phyloP scores from a whole-genome alignment of 1,140 invertebrate species.

The Ridgeia piscesae region DNA sequence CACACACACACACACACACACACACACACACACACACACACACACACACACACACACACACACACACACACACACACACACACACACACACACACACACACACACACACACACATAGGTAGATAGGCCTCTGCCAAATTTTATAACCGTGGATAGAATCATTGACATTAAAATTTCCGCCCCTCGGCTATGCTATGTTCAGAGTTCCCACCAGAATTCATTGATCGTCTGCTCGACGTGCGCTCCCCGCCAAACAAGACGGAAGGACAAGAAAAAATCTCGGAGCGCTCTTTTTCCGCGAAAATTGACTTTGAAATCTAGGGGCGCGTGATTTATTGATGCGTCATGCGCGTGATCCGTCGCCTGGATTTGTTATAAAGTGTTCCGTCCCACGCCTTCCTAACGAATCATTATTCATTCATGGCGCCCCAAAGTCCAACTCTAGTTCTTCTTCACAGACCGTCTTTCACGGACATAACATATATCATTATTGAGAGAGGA shows the following conservation, averaged over 20 bases:
- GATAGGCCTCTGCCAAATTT: too few species aligned
- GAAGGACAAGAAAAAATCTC: background rate
- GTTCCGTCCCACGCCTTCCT: background rate
- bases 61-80: constrained; percentile 5
- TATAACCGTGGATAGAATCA: too few species aligned
- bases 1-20: too few species aligned
- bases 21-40: too few species aligned
- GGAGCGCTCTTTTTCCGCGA: background rate
- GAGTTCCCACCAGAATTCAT: background rate
- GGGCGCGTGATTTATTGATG: background rate
- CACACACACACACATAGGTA: background rate
- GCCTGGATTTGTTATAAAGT: background rate
- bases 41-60: background rate
- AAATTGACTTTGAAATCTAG: background rate
- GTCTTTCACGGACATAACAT: background rate
- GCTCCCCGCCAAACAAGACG: background rate
- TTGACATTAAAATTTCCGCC: too few species aligned
- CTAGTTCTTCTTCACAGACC: background rate
- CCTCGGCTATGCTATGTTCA: background rate
- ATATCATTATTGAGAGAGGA: too few species aligned
- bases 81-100: constrained; percentile 15
- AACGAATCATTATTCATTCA: background rate
- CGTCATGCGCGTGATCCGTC: background rate
- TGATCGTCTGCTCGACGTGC: background rate
- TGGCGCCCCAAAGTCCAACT: background rate